phyloP scores from a whole-genome alignment of 92 coral and sea anemone species.

The Bergia puertoricense region DNA sequence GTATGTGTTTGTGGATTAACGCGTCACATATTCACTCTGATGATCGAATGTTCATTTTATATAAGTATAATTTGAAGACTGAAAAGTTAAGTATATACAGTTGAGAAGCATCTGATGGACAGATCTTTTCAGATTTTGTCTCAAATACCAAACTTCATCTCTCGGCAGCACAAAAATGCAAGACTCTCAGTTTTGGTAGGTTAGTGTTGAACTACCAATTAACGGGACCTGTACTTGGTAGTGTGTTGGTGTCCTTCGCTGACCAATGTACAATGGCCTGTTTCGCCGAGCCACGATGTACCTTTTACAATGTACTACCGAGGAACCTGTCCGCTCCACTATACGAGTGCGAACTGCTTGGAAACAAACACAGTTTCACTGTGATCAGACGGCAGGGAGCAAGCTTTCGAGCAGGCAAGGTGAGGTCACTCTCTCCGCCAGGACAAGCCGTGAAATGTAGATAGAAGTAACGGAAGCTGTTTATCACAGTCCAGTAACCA shows the following conservation, averaged over 20 bases:
- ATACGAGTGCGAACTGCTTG: conserved; percentile 15
- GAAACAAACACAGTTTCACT: background rate
- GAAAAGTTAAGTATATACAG: too few species aligned
- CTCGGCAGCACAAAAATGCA: background rate
- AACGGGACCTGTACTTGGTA: background rate
- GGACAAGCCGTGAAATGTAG: too few species aligned
- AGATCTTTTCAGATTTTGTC: background rate
- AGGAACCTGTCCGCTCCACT: background rate
- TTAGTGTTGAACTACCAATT: background rate
- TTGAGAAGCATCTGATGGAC: too few species aligned
- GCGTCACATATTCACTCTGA: too few species aligned
- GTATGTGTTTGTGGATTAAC: too few species aligned
- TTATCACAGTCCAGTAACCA: too few species aligned
- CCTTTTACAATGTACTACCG: background rate
- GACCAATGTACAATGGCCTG: conserved; percentile 15
- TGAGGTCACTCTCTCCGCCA: background rate
- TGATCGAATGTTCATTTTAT: too few species aligned
- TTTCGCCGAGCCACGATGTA: conserved; percentile 5
- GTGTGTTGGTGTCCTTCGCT: conserved; percentile 2
- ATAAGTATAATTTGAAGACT: too few species aligned
- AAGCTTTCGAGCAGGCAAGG: conserved; percentile 22
- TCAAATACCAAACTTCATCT: background rate
- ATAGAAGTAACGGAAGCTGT: too few species aligned
- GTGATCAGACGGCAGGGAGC: background rate
- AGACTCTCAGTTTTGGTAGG: conserved; percentile 11